Evolutionary conservation across 2,113 vertebrate genomes (phyloP).

Genomic region (Pedionomus torquatus): DNA sequence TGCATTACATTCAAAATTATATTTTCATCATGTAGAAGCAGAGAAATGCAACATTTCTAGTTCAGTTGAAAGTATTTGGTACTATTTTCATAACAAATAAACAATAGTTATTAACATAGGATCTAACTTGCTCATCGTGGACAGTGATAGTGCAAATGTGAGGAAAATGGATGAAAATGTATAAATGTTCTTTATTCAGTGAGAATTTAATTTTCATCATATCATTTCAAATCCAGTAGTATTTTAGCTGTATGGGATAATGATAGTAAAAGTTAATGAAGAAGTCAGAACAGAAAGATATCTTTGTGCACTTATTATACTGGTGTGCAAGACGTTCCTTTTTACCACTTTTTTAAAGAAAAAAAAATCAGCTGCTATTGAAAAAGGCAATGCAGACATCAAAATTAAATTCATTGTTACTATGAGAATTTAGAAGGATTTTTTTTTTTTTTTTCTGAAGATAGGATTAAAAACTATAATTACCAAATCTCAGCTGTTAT

Average conservation of each 20-base stretch:
- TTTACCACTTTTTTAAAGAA: neutral
- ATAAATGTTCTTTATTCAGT: neutral
- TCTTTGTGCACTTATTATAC: neutral
- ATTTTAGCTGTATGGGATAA: neutral
- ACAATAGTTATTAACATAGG: neutral
- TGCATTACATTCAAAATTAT: neutral
- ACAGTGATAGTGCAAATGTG: neutral
- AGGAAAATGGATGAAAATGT: neutral
- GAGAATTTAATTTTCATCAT: neutral
- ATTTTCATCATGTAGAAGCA: neutral
- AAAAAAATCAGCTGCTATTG: neutral
- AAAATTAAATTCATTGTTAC: constrained; percentile 1
- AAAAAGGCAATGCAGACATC: neutral
- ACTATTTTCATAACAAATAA: neutral
- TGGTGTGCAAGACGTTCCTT: fast-evolving
- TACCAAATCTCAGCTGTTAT: neutral
- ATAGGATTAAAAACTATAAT: constrained; percentile 9
- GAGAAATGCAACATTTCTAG: neutral
- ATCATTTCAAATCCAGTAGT: neutral
- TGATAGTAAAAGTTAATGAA: neutral
- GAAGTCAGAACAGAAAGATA: neutral
- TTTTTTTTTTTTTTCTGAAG: neutral
- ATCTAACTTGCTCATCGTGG: neutral
- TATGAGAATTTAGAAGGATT: neutral
- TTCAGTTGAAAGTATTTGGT: neutral